Evolutionary conservation across 2,113 vertebrate species (phyloP), one percentile per base, ranked within the genome.

Genomic region (Vulpes lagopus): DNA sequence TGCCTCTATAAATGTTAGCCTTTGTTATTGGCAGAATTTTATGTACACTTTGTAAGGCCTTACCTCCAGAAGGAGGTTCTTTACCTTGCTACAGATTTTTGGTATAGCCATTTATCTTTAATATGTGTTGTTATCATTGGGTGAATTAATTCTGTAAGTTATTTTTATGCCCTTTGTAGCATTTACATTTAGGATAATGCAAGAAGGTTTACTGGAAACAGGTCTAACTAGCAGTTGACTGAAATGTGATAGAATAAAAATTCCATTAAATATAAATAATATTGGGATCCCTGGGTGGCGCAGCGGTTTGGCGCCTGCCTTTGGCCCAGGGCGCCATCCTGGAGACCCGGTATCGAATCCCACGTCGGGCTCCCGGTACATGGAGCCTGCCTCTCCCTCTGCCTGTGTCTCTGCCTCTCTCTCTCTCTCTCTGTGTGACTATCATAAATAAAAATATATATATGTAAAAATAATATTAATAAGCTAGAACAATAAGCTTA

Each of bases 161-260:
- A 23, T 90, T 84, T 95, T 85, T 69, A 78, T 71, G 10, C 22
- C 38, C 30, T 78, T 85, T 73, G 35, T 73, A 85, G 27, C 16
- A 89, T 95, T 96, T 82, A 73, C 23, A 57, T 74, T 89, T 91
- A 19, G 55, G 8, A 11, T 87, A 55, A 1, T 87, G 7, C 74
- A 96, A 53, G 25, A 94, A 78, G 25, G 9, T 81, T 92, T 96
- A 67, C 73, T 78, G 1, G 23, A 96, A 81, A 89, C 19, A 94
- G n/a, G n/a, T 94, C 27, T 89, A 82, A 89, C 59, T 76, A 57
- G 16, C 92, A 22, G 83, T 71, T 49, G 9, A 8, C 59, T 94
- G 20, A 92, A 71, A 93, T 11, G 59, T 30, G 38, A 30, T 64
- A 88, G 38, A 86, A 27, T 73, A 43, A 89, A 95, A 23, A 92